phyloP scores from a whole-genome alignment of 1,140 invertebrate species.

The Bombus affinis region DNA sequence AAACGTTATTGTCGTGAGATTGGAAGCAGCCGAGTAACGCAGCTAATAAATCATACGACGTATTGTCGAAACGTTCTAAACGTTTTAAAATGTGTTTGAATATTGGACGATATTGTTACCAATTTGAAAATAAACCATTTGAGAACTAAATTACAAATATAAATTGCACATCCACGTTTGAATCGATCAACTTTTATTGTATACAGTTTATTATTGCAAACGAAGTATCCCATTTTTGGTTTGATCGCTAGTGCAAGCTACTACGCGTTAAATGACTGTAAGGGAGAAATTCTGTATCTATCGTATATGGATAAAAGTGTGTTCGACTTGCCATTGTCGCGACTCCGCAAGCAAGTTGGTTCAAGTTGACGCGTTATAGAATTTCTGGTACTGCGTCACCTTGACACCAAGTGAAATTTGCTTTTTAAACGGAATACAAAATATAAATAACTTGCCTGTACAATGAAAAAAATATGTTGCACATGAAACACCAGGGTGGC shows the following conservation, averaged over 20 bases:
- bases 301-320: no score
- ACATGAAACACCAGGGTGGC: no score
- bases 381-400: constrained; percentile 41
- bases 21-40: background rate
- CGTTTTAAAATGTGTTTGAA: background rate
- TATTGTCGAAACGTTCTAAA: background rate
- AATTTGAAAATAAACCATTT: background rate
- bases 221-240: no score
- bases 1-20: background rate
- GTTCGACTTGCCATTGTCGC: background rate
- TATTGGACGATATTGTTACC: background rate
- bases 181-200: background rate
- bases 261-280: background rate
- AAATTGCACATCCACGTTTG: background rate
- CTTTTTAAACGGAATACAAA: background rate
- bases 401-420: background rate
- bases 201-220: no score
- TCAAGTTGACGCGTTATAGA: constrained; percentile 41
- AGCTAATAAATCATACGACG: background rate
- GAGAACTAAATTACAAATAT: background rate
- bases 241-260: background rate
- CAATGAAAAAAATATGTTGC: no score
- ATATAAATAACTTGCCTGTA: background rate
- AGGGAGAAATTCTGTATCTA: background rate
- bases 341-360: no score